Base-by-base conservation (phyloP, 2,888 invertebrate genomes). In the Gymnosoma rotundatum region DNA sequence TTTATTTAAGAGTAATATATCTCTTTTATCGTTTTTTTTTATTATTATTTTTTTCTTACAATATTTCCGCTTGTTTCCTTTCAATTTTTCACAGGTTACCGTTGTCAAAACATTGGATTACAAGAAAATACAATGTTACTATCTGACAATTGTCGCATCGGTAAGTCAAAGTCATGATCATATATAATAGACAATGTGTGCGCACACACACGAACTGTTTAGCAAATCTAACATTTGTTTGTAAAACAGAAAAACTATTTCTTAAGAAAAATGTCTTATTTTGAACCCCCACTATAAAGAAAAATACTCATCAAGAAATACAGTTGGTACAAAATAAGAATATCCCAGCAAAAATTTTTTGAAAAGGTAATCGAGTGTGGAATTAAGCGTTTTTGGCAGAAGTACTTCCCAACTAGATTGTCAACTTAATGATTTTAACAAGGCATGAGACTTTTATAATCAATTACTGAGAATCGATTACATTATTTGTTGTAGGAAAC, bases 81-180 rank as follows among this genome's bases (percentile, higher is more conserved):
- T 54, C 42, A 66, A 76, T 64, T 69, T 79, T 58, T 87, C 86
- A 52, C 86, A 92, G 92, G 96, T 98, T 87, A 97, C 97, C 21
- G 95, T 98, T 78, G 96, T 96, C 90, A 95, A 96, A 89, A 96
- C 95, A 66, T 93, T 98, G 91, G 98, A 98, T 93, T 98, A 96
- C 92, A 98, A 98, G 93, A 95, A 95, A 91, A 96, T 96, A 72
- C 96, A 97, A 93, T 94, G 96, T 90, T 97, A 97, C 93, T 95
- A 96, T 92, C 95, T 98, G 92, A 97, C 97, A 88, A 94, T 98
- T 91, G 94, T 97, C 87, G 97, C 97, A 90, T 96, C 96, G 93
- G 97, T 98, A 93, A 96, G 95, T 94, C 83, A 85, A 86, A 84
- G 84, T 78, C 81, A 84, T 81, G 87, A 72, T 78, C 73, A 73